phyloP scores from a whole-genome alignment of 2,113 vertebrate species.

The Melanotaenia duboulayi region DNA sequence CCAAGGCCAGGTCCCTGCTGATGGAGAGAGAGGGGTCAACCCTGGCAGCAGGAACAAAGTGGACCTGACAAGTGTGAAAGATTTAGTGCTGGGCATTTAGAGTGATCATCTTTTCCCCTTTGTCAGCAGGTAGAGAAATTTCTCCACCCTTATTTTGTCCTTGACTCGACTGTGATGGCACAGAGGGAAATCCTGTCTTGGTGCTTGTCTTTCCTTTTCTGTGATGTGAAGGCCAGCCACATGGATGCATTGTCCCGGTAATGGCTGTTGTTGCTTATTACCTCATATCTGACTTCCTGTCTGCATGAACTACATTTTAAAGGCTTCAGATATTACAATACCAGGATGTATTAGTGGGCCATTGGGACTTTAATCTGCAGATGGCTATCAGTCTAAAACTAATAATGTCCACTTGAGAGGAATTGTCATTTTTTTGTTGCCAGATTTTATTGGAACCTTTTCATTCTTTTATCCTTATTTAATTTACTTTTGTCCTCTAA shows the following conservation, averaged over 20 bases:
- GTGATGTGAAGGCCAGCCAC: conserved; percentile 17
- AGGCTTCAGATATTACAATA: conserved; percentile 4
- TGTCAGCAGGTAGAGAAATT: conserved; percentile 78
- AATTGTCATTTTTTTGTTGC: conserved; percentile 60
- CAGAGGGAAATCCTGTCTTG: conserved; percentile 54
- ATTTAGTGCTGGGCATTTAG: conserved; percentile 80
- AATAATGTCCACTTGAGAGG: conserved; percentile 41
- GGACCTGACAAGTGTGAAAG: conserved; percentile 81
- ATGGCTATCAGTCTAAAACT: conserved; percentile 65
- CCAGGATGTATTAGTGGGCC: conserved; percentile 10
- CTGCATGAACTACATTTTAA: conserved; percentile 12
- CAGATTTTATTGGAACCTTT: conserved; percentile 33
- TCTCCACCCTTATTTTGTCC: conserved; percentile 69
- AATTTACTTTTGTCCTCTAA: conserved; percentile 28
- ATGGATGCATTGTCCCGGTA: not conserved
- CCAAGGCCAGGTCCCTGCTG: conserved; percentile 68
- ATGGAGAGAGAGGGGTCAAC: conserved; percentile 71
- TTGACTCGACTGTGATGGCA: conserved; percentile 65
- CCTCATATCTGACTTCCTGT: conserved; percentile 39
- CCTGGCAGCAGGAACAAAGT: conserved; percentile 73
- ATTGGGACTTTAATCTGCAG: conserved; percentile 46
- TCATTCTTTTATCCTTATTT: conserved; percentile 35
- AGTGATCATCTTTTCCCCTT: conserved; percentile 80
- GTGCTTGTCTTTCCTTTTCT: conserved; percentile 46
- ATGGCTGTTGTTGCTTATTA: conserved; percentile 37